Evolutionary conservation across 1,140 invertebrate species (phyloP), one percentile per base, ranked within the genome.

Genomic region (Aphis gossypii): DNA sequence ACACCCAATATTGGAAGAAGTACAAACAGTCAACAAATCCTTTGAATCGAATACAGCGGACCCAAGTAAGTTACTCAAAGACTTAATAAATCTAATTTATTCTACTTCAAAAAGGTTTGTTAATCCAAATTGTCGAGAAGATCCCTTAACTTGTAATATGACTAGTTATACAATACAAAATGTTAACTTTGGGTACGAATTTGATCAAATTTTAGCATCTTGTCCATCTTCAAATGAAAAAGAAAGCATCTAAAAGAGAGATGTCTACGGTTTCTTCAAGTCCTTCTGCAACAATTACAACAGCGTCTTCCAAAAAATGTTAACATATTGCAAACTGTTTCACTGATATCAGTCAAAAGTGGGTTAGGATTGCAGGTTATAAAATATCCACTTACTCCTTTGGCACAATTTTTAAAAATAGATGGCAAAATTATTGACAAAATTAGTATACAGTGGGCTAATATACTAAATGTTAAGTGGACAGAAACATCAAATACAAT

Each of bases 331-430:
- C 8, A 51, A 88, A 88, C 30, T 14, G n/a, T 88, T 25, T 44
- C 8, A 44, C n/a, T 88, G 48, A 88, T 88, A 44, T 88, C 86
- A 18, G 38, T 88, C 11, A 88, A 88, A 88, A 88, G 51, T 35
- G n/a, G n/a, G n/a, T n/a, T n/a, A n/a, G 8, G 46, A 51, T 46
- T 51, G 48, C 48, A 88, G 48, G 38, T 38, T 88, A 35, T 88
- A 88, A 88, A 88, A 25, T 30, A 88, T 25, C 86, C 46, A n/a
- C 86, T 88, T 51, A 88, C 86, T 88, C 86, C 44, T 88, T 88
- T 48, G n/a, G 86, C 86, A 51, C 35, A 88, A 88, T 51, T 88
- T 44, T 35, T 88, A 1, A 51, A 35, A 7, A 6, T 88, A 30
- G 86, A 51, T 35, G 30, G 2, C 48, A 88, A 20, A 25, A 88